phyloP scores from a whole-genome alignment of 2,797 vertebrate genomes.

The Staurois parvus region DNA sequence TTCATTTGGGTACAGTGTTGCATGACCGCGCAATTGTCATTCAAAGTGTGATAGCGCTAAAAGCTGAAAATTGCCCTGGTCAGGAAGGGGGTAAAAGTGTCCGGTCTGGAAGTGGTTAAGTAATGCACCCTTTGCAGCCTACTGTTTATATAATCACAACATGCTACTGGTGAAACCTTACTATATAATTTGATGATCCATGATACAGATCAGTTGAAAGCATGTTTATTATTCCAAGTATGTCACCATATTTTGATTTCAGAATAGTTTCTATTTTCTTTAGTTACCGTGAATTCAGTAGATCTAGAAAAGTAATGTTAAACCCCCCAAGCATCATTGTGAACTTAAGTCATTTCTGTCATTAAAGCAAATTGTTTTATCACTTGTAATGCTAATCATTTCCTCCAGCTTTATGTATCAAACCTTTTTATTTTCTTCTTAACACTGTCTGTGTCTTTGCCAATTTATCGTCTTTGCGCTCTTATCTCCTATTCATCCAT shows the following conservation, averaged over 20 bases:
- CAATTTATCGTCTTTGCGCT: constrained; percentile 61
- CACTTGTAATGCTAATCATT: constrained; percentile 58
- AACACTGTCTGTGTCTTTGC: constrained; percentile 49
- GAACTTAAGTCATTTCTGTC: constrained; percentile 43
- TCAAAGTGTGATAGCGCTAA: no score
- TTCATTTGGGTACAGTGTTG: no score
- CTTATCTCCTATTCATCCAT: constrained; percentile 65
- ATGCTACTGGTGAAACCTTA: no score
- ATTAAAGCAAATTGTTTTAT: constrained; percentile 58
- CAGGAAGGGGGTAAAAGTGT: no score
- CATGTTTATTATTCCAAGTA: background rate
- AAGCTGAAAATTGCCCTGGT: no score
- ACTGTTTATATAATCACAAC: no score
- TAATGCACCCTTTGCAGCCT: no score
- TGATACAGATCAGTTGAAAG: background rate
- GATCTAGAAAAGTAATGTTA: background rate
- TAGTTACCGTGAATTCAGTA: background rate
- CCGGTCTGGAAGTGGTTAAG: no score
- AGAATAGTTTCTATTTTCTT: background rate
- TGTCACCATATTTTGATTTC: background rate
- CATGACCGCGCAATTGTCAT: no score
- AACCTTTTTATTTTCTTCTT: constrained; percentile 56
- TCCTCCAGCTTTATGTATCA: constrained; percentile 50
- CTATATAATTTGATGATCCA: background rate
- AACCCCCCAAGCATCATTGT: background rate